phyloP scores from a whole-genome alignment of 2,797 vertebrate genomes.

The Catharus ustulatus region DNA sequence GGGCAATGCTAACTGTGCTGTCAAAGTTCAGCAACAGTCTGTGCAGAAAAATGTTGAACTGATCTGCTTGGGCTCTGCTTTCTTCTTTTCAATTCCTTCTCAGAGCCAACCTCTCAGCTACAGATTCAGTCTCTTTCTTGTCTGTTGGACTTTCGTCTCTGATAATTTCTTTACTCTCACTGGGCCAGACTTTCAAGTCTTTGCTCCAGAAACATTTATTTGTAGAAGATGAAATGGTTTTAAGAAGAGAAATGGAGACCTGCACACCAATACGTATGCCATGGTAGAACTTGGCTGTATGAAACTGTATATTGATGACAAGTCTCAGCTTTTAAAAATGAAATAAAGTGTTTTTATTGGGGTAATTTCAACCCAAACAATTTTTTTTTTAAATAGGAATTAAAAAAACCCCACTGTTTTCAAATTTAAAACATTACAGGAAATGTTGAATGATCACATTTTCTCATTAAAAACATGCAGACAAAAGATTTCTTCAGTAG shows the following conservation, averaged over 20 bases:
- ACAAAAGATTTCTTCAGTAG: not conserved
- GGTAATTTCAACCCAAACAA: not conserved
- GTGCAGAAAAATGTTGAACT: not conserved
- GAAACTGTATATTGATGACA: not conserved
- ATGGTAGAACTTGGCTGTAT: not conserved
- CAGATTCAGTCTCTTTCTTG: constrained; percentile 22
- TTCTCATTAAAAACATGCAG: not conserved
- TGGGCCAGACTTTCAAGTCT: not conserved
- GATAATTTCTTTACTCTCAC: constrained; percentile 27
- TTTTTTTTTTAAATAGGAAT: not conserved
- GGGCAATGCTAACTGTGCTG: not conserved
- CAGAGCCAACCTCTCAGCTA: not conserved
- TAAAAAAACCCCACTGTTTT: not conserved
- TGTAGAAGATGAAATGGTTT: not conserved
- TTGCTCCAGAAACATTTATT: constrained; percentile 9
- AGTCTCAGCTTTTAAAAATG: not conserved
- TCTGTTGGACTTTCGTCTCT: not conserved
- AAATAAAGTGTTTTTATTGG: not conserved
- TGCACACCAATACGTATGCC: not conserved
- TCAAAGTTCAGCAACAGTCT: constrained; percentile 50
- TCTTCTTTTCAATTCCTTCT: constrained; percentile 45
- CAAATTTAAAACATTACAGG: not conserved
- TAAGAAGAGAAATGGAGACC: not conserved
- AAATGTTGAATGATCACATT: not conserved
- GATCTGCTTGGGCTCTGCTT: not conserved